Conservation (phyloP, 2,888 invertebrate species). For the Clunio marinus region DNA sequence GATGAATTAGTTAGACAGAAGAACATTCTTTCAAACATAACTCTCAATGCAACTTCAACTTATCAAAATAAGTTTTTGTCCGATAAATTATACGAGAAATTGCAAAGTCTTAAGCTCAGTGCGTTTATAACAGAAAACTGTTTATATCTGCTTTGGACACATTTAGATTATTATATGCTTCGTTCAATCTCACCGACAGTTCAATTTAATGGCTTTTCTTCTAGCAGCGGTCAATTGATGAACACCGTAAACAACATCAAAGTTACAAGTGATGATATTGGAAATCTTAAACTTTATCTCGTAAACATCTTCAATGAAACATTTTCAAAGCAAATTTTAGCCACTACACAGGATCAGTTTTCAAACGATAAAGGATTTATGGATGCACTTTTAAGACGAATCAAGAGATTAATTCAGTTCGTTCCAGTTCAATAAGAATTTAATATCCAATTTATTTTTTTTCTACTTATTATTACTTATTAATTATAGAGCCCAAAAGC, state of each 20-base stretch:
- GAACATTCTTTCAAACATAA: slow-evolving; percentile 54
- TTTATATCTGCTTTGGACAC: slow-evolving; percentile 72
- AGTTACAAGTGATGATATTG: slow-evolving; percentile 59
- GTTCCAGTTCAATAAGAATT: slow-evolving; percentile 55
- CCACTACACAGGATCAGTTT: slow-evolving; percentile 64
- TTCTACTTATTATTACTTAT: no score
- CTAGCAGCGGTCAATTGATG: slow-evolving; percentile 40
- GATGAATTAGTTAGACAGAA: slow-evolving; percentile 54
- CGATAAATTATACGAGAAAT: slow-evolving; percentile 56
- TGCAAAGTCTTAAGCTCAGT: slow-evolving; percentile 59
- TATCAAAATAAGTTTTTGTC: slow-evolving; percentile 50
- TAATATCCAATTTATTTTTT: no score
- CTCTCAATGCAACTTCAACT: slow-evolving; percentile 50
- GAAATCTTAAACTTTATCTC: slow-evolving; percentile 66
- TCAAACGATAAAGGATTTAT: slow-evolving; percentile 65
- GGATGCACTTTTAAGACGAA: slow-evolving; percentile 70
- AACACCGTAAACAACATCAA: slow-evolving; percentile 45
- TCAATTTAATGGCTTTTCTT: slow-evolving; percentile 43
- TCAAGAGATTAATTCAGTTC: slow-evolving; percentile 76
- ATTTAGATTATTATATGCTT: slow-evolving; percentile 66
- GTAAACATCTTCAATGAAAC: slow-evolving; percentile 72
- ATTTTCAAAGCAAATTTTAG: slow-evolving; percentile 68
- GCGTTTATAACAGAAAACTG: slow-evolving; percentile 66
- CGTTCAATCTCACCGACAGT: slow-evolving; percentile 55
- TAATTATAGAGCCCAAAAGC: no score